phyloP scores from a whole-genome alignment of 2,797 vertebrate genomes.

The Simalia tracyae region DNA sequence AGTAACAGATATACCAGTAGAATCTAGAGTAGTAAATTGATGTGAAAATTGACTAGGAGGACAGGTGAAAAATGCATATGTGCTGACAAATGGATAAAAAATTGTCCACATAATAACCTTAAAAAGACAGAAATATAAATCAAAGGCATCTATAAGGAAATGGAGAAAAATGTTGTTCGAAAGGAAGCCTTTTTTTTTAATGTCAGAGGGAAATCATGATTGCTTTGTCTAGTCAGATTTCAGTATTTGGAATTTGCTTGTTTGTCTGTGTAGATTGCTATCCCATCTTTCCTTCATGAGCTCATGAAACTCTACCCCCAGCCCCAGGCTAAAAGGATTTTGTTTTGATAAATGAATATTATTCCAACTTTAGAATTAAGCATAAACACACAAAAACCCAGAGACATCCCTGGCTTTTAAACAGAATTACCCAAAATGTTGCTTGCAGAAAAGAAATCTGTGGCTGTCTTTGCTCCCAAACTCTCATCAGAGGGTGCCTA shows the following conservation, averaged over 20 bases:
- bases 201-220: neutral
- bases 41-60: neutral
- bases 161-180: neutral
- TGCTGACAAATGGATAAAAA: slow-evolving; percentile 4
- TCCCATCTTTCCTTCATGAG: neutral
- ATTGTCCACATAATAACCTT: neutral
- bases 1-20: neutral
- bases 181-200: neutral
- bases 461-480: neutral
- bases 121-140: neutral
- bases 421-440: neutral
- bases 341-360: neutral
- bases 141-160: neutral
- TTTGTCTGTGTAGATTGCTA: neutral
- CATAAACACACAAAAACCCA: neutral
- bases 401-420: neutral
- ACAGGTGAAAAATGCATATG: neutral
- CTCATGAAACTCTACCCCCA: neutral
- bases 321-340: neutral
- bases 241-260: neutral
- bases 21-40: neutral
- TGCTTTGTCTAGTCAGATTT: neutral
- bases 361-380: neutral
- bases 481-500: neutral
- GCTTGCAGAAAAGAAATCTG: neutral